phyloP scores from a whole-genome alignment of 2,113 vertebrate genomes.

The Campylomormyrus tamandua region DNA sequence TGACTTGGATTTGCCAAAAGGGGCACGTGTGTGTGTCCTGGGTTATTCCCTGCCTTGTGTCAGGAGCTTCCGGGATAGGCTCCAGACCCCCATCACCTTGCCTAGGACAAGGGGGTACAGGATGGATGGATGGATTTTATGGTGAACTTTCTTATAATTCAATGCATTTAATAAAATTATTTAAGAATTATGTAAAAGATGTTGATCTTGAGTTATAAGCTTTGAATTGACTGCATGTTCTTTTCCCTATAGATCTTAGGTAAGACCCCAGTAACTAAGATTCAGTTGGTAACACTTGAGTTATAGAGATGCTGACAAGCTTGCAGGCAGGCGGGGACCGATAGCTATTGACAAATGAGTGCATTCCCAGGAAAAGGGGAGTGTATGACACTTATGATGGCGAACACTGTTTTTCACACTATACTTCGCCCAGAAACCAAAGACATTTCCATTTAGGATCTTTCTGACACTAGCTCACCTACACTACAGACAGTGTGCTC shows the following conservation, averaged over 20 bases:
- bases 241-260: neutral
- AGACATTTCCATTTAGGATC: conserved; percentile 31
- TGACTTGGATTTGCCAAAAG: neutral
- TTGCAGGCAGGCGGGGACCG: neutral
- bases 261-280: neutral
- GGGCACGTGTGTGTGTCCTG: neutral
- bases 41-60: neutral
- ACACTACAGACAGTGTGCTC: conserved; percentile 41
- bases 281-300: neutral
- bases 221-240: neutral
- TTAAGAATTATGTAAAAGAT: neutral
- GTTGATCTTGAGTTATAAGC: neutral
- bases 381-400: neutral
- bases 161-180: neutral
- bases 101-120: neutral
- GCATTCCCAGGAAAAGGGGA: neutral
- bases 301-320: neutral
- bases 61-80: neutral
- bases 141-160: neutral
- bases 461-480: conserved; percentile 38
- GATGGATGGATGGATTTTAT: neutral
- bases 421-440: conserved; percentile 49
- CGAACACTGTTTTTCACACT: neutral
- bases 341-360: neutral
- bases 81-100: neutral